phyloP scores from a whole-genome alignment of 2,888 invertebrate genomes.

The Polymixis lichenea region DNA sequence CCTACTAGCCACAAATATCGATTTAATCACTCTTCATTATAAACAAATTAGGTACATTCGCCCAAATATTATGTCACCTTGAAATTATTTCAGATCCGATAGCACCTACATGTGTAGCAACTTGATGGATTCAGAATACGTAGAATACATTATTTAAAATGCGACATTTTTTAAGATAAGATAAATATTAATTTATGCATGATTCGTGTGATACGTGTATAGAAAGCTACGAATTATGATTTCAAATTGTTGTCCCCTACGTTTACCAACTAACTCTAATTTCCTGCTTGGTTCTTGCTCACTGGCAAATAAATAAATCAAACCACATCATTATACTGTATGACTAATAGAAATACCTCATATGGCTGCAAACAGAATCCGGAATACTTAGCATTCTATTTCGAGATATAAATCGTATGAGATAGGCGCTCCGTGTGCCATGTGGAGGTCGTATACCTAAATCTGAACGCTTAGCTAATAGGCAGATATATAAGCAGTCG shows the following conservation, averaged over 20 bases:
- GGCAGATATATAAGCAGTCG: constrained; percentile 25
- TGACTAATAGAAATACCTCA: constrained; percentile 71
- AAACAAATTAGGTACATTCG: constrained; percentile 45
- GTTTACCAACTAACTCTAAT: constrained; percentile 46
- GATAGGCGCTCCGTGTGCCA: constrained; percentile 57
- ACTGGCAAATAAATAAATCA: constrained; percentile 60
- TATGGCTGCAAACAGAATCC: constrained; percentile 66
- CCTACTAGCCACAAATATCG: constrained; percentile 31
- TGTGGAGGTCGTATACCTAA: constrained; percentile 64
- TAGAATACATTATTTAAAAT: constrained; percentile 54
- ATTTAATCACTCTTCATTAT: constrained; percentile 44
- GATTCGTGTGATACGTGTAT: constrained; percentile 29
- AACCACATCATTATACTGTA: constrained; percentile 58
- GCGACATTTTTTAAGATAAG: constrained; percentile 54
- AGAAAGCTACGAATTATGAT: constrained; percentile 37
- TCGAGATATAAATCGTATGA: constrained; percentile 60
- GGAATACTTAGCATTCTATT: constrained; percentile 69
- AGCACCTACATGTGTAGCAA: constrained; percentile 41
- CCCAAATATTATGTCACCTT: constrained; percentile 48
- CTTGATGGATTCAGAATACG: constrained; percentile 50
- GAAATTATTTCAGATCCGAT: constrained; percentile 52
- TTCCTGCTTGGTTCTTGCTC: constrained; percentile 52
- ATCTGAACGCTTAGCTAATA: constrained; percentile 49
- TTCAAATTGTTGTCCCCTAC: constrained; percentile 38
- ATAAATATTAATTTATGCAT: constrained; percentile 58